Evolutionary conservation across 1,140 invertebrate species (phyloP).

Genomic region (Scaptodrosophila lebanonensis): DNA sequence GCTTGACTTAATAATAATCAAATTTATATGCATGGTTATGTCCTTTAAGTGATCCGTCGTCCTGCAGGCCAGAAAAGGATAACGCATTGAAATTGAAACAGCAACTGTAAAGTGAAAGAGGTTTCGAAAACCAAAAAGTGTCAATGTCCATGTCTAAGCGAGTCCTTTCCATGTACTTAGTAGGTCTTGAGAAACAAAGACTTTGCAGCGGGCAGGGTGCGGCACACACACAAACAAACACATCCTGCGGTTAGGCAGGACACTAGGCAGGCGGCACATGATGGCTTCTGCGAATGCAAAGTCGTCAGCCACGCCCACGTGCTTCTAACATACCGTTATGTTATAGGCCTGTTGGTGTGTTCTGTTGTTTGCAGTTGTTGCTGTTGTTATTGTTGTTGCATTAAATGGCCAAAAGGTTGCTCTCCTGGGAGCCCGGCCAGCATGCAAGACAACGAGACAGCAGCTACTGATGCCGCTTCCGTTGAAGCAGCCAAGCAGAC

Average conservation of each 20-base stretch:
- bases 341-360: conserved; percentile 23
- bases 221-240: conserved; percentile 1
- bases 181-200: conserved; percentile 21
- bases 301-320: conserved; percentile 34
- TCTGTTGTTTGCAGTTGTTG: conserved; percentile 28
- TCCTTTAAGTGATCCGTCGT: conserved; percentile 50
- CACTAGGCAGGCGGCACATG: not conserved
- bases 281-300: conserved; percentile 16
- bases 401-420: conserved; percentile 75
- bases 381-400: conserved; percentile 33
- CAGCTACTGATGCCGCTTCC: not conserved
- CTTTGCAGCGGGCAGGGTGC: not conserved
- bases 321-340: conserved; percentile 27
- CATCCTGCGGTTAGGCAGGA: not conserved
- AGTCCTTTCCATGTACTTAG: conserved; percentile 19
- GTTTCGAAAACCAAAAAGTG: conserved; percentile 37
- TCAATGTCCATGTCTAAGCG: conserved; percentile 45
- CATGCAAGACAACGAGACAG: conserved; percentile 5
- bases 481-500: not conserved
- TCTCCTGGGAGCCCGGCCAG: conserved; percentile 56
- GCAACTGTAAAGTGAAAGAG: conserved; percentile 6
- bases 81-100: conserved; percentile 19
- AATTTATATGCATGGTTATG: conserved; percentile 77
- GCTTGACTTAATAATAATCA: conserved; percentile 77
- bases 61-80: conserved; percentile 18